phyloP scores from a whole-genome alignment of 2,888 invertebrate species.

The Xestia rhomboidea region DNA sequence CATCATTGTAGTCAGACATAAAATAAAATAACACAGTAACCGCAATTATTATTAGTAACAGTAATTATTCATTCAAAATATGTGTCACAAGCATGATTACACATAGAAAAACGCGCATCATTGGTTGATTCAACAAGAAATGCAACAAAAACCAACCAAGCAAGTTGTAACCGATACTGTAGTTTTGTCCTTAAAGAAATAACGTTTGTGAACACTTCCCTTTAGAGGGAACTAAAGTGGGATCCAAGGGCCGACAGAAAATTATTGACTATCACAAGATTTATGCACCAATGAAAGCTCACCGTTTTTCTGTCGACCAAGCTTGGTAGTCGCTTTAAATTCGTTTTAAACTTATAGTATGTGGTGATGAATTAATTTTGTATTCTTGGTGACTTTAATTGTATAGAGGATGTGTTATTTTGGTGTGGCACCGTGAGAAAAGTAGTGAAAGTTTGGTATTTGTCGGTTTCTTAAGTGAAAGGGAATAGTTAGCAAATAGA shows the following conservation, averaged over 20 bases:
- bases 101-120: constrained; percentile 4
- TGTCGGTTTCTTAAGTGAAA: constrained; percentile 16
- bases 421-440: constrained; percentile 22
- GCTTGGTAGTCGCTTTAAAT: constrained; percentile 24
- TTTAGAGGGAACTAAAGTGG: too few species aligned
- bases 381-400: background rate
- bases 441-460: constrained; percentile 36
- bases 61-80: background rate
- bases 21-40: background rate
- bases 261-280: constrained; percentile 55
- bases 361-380: background rate
- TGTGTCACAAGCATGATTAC: background rate
- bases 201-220: constrained; percentile 30
- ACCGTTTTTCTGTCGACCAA: constrained; percentile 32
- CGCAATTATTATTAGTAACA: too few species aligned
- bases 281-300: constrained; percentile 47
- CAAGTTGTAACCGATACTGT: constrained; percentile 25
- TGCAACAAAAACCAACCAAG: constrained; percentile 19
- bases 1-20: background rate
- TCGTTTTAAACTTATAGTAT: constrained; percentile 12
- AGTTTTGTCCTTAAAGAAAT: constrained; percentile 33
- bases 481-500: background rate
- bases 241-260: constrained; percentile 34
- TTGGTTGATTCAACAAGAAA: background rate
- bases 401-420: constrained; percentile 9